Percentiles rank a stretch among this genome's conserved stretches.
Conservation (phyloP, 2,113 vertebrate genomes). For the Caretta caretta region DNA sequence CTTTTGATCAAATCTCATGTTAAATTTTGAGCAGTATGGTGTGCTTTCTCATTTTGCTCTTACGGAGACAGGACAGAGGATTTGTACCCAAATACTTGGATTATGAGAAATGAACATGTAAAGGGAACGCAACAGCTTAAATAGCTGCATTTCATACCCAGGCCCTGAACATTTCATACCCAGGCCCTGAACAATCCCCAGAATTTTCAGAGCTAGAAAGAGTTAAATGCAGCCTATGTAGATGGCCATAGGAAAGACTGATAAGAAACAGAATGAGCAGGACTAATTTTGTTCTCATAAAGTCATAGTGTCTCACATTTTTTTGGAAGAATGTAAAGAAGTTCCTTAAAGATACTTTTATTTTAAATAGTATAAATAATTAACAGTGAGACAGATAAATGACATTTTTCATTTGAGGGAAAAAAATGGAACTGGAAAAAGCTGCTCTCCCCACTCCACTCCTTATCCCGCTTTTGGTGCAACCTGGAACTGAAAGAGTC, state of each 20-base stretch:
- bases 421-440: neutral
- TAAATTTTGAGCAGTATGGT: neutral
- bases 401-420: neutral
- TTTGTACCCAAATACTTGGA: conserved; percentile 12
- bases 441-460: neutral
- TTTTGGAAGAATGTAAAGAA: conserved; percentile 1
- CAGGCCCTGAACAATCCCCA: neutral
- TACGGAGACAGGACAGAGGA: neutral
- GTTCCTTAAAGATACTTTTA: conserved; percentile 2
- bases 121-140: neutral
- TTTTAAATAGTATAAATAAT: neutral
- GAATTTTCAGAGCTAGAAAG: conserved; percentile 9
- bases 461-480: neutral
- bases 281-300: conserved; percentile 35
- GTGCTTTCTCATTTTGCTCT: neutral
- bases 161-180: conserved; percentile 27
- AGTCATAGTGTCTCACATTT: neutral
- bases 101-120: neutral
- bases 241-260: neutral
- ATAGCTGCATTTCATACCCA: conserved; percentile 11
- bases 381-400: neutral
- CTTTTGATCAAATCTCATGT: neutral
- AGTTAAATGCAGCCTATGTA: neutral
- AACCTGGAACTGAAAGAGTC: neutral
- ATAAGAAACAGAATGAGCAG: conserved; percentile 19